Evolutionary conservation across 2,797 vertebrate species (phyloP), one percentile per base, ranked within the genome.

Genomic region (Chaetophractus vellerosus): DNA sequence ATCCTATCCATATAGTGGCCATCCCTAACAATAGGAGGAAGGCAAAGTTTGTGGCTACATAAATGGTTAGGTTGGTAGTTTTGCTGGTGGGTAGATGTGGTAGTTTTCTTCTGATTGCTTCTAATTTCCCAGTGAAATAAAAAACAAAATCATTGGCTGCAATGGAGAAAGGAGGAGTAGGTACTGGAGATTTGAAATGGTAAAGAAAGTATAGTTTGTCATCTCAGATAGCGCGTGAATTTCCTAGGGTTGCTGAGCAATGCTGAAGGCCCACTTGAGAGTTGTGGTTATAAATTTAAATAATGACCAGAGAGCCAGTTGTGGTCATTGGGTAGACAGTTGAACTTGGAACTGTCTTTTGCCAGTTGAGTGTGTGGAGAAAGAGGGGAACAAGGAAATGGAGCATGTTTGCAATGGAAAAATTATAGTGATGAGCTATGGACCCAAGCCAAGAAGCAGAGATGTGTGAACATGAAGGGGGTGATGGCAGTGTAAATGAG

Each of bases 381-480:
- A 92, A 63, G 64, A 85, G 24, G 50, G 81, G 16, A 88, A 80
- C 16, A 90, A 93, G 59, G 12, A 88, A 93, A 93, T 81, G 68
- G 45, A 71, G 6, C 3, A 11, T 69, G 24, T 82, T 83, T 84
- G 55, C 24, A 68, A 88, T 84, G 31, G 8, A 85, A 21, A 33
- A 26, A 24, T 68, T 74, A 68, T 57, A 4, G 11, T 33, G n/a
- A 55, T 52, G 24, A 15, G 41, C 23, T 50, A 16, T 1, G 14
- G 23, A 71, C 24, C 33, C 57, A 52, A 59, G 26, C 82, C 31
- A 59, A 21, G 59, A 81, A 75, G 23, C 38, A 57, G 41, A 63
- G 33, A 38, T 33, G 9, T 23, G 74, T 79, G 59, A 69, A 45
- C 15, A 7, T 0, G 41, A 45, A 23, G 41, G 0, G 33, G 15